These are phyloP conservation scores for Pterocles gutturalis DNA, from an alignment of 2,113 vertebrate genomes.

Conservation along the genomic window DNA sequence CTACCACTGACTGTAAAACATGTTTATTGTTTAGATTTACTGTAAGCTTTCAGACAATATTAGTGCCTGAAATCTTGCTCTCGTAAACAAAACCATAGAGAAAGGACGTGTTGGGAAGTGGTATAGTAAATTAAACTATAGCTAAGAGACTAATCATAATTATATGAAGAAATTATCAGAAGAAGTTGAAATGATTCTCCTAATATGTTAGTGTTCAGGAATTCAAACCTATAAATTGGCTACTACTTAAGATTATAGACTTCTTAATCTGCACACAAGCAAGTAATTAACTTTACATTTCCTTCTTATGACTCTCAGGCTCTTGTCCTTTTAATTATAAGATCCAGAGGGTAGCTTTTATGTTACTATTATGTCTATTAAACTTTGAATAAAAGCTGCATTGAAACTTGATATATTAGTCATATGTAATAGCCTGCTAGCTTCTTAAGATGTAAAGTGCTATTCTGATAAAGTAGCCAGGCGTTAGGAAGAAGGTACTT, in stretches of 20 bases:
- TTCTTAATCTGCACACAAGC: neutral
- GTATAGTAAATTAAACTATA: slow-evolving; percentile 53
- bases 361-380: neutral
- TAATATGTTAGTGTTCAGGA: slow-evolving; percentile 17
- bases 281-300: slow-evolving; percentile 21
- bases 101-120: slow-evolving; percentile 67
- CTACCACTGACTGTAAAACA: slow-evolving; percentile 67
- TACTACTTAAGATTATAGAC: slow-evolving; percentile 29
- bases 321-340: slow-evolving; percentile 50
- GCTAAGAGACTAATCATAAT: slow-evolving; percentile 29
- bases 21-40: slow-evolving; percentile 62
- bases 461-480: neutral
- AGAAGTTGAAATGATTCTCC: neutral
- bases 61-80: slow-evolving; percentile 45
- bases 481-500: neutral
- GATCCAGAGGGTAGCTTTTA: slow-evolving; percentile 16
- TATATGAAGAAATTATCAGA: slow-evolving; percentile 47
- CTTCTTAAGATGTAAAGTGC: neutral
- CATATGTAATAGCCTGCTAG: neutral
- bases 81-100: slow-evolving; percentile 66
- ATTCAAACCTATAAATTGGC: slow-evolving; percentile 17
- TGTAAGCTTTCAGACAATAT: slow-evolving; percentile 68
- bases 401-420: slow-evolving; percentile 35
- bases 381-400: slow-evolving; percentile 34
- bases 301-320: neutral